Conservation (phyloP, 37 sponge, comb jelly and placozoan species). For the Aplysina aerophoba region DNA sequence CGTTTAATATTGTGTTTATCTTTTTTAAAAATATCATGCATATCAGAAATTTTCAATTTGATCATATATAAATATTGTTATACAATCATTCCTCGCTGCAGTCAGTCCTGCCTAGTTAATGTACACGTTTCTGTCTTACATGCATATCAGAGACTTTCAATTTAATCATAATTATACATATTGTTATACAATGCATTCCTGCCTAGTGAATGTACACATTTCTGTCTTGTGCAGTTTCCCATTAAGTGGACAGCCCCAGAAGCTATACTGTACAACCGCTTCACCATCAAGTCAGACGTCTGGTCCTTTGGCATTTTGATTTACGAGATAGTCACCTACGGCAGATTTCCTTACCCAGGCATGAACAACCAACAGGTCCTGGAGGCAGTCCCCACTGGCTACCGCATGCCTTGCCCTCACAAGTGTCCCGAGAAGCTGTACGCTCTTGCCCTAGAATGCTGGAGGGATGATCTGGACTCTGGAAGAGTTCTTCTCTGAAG, state of each 20-base stretch:
- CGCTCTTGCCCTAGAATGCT: constrained; percentile 82
- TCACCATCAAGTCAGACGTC: constrained; percentile 99
- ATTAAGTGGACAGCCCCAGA: constrained; percentile 99
- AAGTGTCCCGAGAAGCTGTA: constrained; percentile 75
- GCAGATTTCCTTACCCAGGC: constrained; percentile 95
- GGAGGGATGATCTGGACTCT: constrained; percentile 87
- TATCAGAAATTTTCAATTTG: no score
- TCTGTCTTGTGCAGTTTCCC: constrained; percentile 63
- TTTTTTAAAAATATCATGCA: no score
- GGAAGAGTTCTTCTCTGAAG: constrained; percentile 81
- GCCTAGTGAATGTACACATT: no score
- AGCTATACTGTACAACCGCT: constrained; percentile 92
- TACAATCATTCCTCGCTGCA: no score
- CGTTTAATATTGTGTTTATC: no score
- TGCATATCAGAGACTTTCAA: no score
- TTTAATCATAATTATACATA: no score
- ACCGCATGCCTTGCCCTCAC: constrained; percentile 82
- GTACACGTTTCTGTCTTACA: no score
- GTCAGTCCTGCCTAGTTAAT: no score
- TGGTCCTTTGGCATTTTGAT: constrained; percentile 98
- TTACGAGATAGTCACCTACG: constrained; percentile 95
- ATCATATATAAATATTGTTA: no score
- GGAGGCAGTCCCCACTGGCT: constrained; percentile 67
- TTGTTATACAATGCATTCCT: no score
- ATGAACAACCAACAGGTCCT: constrained; percentile 95